Evolutionary conservation across 2,113 vertebrate genomes (phyloP).

Genomic region (Scartelaos histophorus): DNA sequence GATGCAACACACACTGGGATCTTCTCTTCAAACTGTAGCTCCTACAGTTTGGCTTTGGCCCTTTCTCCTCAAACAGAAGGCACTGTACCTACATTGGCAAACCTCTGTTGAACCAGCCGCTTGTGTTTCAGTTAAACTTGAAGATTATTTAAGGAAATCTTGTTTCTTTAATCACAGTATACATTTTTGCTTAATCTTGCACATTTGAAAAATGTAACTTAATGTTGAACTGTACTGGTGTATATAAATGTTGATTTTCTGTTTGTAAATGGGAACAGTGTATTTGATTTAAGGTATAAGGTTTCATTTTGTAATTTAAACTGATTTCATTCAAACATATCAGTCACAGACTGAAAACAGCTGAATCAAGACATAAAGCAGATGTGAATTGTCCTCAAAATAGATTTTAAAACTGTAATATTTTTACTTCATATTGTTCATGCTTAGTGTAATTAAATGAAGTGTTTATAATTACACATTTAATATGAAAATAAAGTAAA

Average conservation of each 20-base stretch:
- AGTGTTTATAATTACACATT: slow-evolving; percentile 99
- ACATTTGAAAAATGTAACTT: slow-evolving; percentile 83
- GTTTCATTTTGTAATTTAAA: slow-evolving; percentile 86
- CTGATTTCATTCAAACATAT: slow-evolving; percentile 80
- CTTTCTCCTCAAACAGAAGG: slow-evolving; percentile 32
- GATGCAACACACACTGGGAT: neutral
- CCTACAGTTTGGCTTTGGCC: slow-evolving; percentile 19
- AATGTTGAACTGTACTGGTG: slow-evolving; percentile 82
- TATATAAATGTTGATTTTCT: slow-evolving; percentile 79
- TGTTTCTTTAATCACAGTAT: slow-evolving; percentile 79
- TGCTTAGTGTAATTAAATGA: slow-evolving; percentile 97
- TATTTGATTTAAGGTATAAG: slow-evolving; percentile 77
- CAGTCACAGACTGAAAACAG: slow-evolving; percentile 64
- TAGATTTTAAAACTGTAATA: slow-evolving; percentile 91
- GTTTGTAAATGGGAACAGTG: slow-evolving; percentile 82
- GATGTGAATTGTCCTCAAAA: slow-evolving; percentile 81
- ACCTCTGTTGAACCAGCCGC: slow-evolving; percentile 80
- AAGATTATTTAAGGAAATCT: slow-evolving; percentile 79
- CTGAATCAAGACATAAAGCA: slow-evolving; percentile 67
- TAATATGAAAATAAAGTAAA: slow-evolving; percentile 98
- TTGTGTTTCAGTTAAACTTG: slow-evolving; percentile 81
- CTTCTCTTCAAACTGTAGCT: slow-evolving; percentile 37
- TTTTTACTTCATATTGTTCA: slow-evolving; percentile 99
- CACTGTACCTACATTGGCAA: slow-evolving; percentile 53
- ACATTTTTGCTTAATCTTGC: slow-evolving; percentile 85